These are phyloP conservation scores for Ictalurus furcatus DNA, from an alignment of 2,113 vertebrate genomes.

Conservation along the genomic window DNA sequence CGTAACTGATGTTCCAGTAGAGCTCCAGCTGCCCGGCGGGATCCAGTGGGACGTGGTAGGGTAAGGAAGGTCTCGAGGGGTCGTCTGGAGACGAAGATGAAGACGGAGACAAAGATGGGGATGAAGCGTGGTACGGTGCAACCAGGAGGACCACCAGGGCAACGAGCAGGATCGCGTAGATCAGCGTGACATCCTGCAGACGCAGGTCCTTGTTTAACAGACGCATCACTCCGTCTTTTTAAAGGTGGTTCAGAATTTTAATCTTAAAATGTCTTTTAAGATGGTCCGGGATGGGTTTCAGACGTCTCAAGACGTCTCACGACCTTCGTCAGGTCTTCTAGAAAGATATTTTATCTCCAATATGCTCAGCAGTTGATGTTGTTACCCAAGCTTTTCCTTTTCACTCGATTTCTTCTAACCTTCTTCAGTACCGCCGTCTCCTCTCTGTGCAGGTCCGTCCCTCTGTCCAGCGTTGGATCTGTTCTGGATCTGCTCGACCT, in stretches of 20 bases:
- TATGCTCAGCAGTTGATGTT: neutral
- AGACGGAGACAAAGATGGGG: neutral
- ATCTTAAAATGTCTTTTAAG: neutral
- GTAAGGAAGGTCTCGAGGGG: slow-evolving; percentile 65
- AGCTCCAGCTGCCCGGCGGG: slow-evolving; percentile 79
- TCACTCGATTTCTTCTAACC: slow-evolving; percentile 1
- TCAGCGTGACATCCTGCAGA: slow-evolving; percentile 79
- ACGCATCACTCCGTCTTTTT: slow-evolving; percentile 57
- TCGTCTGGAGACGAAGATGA: slow-evolving; percentile 31
- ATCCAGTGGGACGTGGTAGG: slow-evolving; percentile 84
- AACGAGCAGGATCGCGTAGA: slow-evolving; percentile 85
- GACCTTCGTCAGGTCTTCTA: neutral
- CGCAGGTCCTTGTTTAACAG: slow-evolving; percentile 69
- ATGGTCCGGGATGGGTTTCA: neutral
- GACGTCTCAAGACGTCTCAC: neutral
- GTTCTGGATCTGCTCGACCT: slow-evolving; percentile 49
- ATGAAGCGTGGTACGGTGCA: slow-evolving; percentile 79
- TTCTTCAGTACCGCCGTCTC: slow-evolving; percentile 35
- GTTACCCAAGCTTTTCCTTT: neutral
- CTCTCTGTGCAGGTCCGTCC: neutral
- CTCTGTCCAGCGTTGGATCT: slow-evolving; percentile 54
- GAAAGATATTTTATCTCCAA: neutral
- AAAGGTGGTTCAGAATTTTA: neutral
- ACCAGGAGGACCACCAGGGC: slow-evolving; percentile 86
- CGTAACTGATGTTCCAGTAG: slow-evolving; percentile 91